A percentile compares a stretch with the other conserved stretches of the same genome.
Evolutionary conservation across 2,113 vertebrate species (phyloP).

Genomic region (Burhinus bistriatus): DNA sequence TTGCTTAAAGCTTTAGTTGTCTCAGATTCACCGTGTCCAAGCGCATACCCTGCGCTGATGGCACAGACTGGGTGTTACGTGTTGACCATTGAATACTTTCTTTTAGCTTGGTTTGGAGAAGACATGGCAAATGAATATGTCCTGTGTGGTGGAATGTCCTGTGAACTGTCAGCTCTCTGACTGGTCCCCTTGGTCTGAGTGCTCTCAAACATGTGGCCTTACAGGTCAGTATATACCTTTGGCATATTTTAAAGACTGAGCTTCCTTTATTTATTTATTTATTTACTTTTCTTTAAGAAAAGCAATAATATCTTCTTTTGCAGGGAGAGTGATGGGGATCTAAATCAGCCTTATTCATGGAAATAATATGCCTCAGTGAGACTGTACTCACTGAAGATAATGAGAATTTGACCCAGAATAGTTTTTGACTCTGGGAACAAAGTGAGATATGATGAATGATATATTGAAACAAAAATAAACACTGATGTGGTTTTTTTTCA

Average conservation of each 20-base stretch:
- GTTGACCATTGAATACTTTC: neutral
- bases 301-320: neutral
- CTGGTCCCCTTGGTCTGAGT: conserved; percentile 93
- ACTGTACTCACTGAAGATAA: neutral
- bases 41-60: neutral
- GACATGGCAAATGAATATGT: conserved; percentile 92
- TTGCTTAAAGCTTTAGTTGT: neutral
- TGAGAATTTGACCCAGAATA: neutral
- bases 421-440: neutral
- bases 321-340: neutral
- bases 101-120: conserved; percentile 89
- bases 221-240: conserved; percentile 77
- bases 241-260: neutral
- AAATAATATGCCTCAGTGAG: neutral
- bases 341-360: neutral
- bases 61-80: neutral
- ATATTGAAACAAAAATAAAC: neutral
- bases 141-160: conserved; percentile 93
- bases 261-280: neutral
- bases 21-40: neutral
- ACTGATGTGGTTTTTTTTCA: neutral
- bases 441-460: neutral
- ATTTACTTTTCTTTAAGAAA: neutral
- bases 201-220: conserved; percentile 91
- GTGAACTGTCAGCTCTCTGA: conserved; percentile 97